Evolutionary conservation across 1,140 invertebrate species (phyloP).

Genomic region (Drosophila aff.): DNA sequence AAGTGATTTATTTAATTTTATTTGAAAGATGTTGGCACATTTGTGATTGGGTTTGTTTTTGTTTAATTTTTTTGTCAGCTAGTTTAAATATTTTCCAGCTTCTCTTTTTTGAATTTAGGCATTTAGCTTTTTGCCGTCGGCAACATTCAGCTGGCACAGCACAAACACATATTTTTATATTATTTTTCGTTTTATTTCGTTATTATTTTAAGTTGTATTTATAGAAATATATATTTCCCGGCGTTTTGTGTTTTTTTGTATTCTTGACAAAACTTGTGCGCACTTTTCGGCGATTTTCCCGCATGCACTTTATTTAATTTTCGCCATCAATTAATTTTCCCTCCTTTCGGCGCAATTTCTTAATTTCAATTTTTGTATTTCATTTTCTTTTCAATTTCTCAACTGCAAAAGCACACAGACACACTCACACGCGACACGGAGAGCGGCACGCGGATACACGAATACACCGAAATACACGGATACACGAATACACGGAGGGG

Average conservation of each 20-base stretch:
- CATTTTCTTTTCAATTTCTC: constrained; percentile 53
- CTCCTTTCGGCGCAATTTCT: constrained; percentile 58
- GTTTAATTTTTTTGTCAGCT: constrained; percentile 24
- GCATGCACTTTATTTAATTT: constrained; percentile 65
- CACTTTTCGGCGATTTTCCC: constrained; percentile 38
- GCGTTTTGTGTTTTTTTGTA: not conserved
- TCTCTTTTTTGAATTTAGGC: constrained; percentile 16
- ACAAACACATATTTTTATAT: constrained; percentile 38
- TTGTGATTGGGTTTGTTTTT: constrained; percentile 32
- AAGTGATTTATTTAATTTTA: not conserved
- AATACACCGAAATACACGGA: not conserved
- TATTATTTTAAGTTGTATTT: constrained; percentile 33
- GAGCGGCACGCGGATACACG: constrained; percentile 16
- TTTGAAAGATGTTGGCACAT: constrained; percentile 38
- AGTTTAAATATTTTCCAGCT: constrained; percentile 9
- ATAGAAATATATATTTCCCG: constrained; percentile 36
- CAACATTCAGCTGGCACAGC: constrained; percentile 17
- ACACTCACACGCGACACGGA: constrained; percentile 16
- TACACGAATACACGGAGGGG: constrained; percentile 12
- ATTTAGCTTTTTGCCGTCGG: constrained; percentile 45
- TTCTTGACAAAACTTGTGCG: constrained; percentile 21
- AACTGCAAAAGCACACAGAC: constrained; percentile 48
- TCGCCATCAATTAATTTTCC: constrained; percentile 68
- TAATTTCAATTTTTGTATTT: constrained; percentile 49
- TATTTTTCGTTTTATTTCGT: constrained; percentile 9